phyloP scores from a whole-genome alignment of 2,888 invertebrate species.

The Prenolepis imparis region DNA sequence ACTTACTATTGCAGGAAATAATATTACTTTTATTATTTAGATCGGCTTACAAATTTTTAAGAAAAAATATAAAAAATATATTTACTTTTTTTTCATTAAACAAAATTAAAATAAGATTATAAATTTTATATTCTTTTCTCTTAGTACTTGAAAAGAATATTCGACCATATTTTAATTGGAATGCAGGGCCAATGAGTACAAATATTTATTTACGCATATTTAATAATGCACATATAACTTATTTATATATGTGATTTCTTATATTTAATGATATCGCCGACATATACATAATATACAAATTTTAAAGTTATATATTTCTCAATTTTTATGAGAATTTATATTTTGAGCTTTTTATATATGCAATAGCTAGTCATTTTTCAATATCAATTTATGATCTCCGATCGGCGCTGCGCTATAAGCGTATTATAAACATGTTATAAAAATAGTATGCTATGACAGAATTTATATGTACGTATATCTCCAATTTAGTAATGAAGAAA shows the following conservation, averaged over 20 bases:
- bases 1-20: constrained; percentile 16
- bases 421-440: constrained; percentile 33
- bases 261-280: constrained; percentile 2
- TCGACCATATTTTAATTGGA: constrained; percentile 13
- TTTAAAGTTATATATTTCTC: constrained; percentile 17
- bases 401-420: constrained; percentile 41
- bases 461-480: constrained; percentile 12
- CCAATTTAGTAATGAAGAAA: constrained; percentile 25
- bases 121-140: constrained; percentile 67
- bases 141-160: constrained; percentile 27
- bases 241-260: constrained; percentile 18
- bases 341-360: constrained; percentile 46
- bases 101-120: constrained; percentile 34
- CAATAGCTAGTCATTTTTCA: constrained; percentile 51
- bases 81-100: constrained; percentile 39
- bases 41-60: not conserved
- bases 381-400: constrained; percentile 47
- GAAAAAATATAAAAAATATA: constrained; percentile 10
- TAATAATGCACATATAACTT: constrained; percentile 18
- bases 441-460: constrained; percentile 14
- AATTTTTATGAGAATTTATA: constrained; percentile 40
- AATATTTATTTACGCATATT: constrained; percentile 45
- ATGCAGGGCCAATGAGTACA: constrained; percentile 40
- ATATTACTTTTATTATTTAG: constrained; percentile 19
- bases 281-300: constrained; percentile 10